A percentile compares a stretch with the other conserved stretches of the same genome.
Conservation (phyloP, 1,140 invertebrate species). For the Drosophila subobscura region DNA sequence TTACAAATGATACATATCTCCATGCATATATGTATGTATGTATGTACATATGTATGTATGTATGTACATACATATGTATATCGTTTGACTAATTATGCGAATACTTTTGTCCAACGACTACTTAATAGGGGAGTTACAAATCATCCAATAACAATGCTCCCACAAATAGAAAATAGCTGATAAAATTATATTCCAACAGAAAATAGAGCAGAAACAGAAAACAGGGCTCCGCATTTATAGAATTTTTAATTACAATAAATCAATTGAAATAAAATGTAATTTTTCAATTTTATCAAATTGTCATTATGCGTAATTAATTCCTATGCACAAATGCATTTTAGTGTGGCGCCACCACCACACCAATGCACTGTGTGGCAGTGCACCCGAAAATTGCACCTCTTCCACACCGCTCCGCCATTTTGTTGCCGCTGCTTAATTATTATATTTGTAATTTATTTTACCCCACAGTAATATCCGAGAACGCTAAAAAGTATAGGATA, state of each 20-base stretch:
- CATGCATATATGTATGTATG: neutral
- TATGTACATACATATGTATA: neutral
- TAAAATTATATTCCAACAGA: conserved; percentile 48
- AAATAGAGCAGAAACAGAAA: conserved; percentile 6
- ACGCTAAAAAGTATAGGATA: conserved; percentile 59
- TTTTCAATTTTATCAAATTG: conserved; percentile 83
- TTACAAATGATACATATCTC: neutral
- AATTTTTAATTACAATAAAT: conserved; percentile 83
- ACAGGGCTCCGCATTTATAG: conserved; percentile 50
- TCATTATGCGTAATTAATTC: conserved; percentile 83
- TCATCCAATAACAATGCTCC: conserved; percentile 26
- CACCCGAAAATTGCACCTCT: conserved; percentile 13
- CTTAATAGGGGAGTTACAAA: conserved; percentile 29
- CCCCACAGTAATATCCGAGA: conserved; percentile 64
- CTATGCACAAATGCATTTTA: conserved; percentile 79
- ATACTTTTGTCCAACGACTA: conserved; percentile 35
- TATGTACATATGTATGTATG: neutral
- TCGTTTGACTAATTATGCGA: conserved; percentile 37
- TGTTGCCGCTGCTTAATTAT: conserved; percentile 82
- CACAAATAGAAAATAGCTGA: conserved; percentile 8
- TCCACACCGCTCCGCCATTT: conserved; percentile 26
- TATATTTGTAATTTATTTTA: conserved; percentile 82
- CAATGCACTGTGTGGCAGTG: conserved; percentile 17
- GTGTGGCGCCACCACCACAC: conserved; percentile 33
- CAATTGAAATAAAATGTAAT: conserved; percentile 81